phyloP scores from a whole-genome alignment of 2,113 vertebrate species.

The Macquaria ambigua region DNA sequence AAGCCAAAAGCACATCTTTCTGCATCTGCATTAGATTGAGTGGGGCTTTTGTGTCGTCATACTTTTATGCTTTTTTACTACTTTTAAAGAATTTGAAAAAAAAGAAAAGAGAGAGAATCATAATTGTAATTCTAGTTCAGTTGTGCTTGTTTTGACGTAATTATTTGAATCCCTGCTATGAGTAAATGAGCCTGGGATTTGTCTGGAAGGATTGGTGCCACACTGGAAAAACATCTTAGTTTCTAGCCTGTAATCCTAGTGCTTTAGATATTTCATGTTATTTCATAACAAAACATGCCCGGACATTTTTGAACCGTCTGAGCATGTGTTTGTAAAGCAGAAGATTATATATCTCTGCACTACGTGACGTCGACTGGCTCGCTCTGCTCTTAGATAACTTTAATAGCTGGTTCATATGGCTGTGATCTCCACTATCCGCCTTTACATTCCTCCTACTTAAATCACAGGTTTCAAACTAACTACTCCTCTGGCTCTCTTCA shows the following conservation, averaged over 20 bases:
- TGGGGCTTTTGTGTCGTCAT: not conserved
- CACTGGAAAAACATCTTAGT: conserved; percentile 26
- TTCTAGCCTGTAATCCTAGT: conserved; percentile 14
- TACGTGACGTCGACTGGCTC: conserved; percentile 34
- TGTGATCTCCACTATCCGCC: conserved; percentile 22
- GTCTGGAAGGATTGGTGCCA: not conserved
- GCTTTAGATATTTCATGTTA: conserved; percentile 36
- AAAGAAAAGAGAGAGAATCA: not conserved
- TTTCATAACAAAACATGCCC: conserved; percentile 65
- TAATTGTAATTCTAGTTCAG: not conserved
- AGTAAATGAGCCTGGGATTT: conserved; percentile 5
- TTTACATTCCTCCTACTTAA: conserved; percentile 15
- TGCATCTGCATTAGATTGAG: not conserved
- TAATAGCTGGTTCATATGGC: conserved; percentile 43
- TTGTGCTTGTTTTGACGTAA: not conserved
- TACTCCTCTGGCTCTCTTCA: conserved; percentile 5
- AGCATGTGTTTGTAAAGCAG: conserved; percentile 31
- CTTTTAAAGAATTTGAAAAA: not conserved
- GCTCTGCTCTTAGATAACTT: conserved; percentile 18
- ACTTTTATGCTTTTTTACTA: no score
- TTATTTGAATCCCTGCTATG: not conserved
- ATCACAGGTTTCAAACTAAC: not conserved
- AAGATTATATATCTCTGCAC: conserved; percentile 48
- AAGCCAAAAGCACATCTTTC: not conserved
- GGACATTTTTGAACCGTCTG: conserved; percentile 37